phyloP scores from a whole-genome alignment of 64 coral and sea anemone species.

The Dendronephthya gigantea region DNA sequence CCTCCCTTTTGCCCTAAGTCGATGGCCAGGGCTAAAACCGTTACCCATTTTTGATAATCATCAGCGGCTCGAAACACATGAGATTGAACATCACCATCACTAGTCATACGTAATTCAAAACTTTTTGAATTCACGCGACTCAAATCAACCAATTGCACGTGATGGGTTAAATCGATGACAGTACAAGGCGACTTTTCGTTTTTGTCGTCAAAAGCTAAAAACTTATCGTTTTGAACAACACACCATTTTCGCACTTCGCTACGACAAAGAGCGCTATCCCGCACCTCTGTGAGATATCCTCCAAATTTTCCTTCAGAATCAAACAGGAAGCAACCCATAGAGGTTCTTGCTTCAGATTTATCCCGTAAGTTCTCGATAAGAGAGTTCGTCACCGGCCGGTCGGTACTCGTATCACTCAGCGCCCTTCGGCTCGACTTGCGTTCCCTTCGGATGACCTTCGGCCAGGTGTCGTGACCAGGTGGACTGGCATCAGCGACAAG shows the following conservation, averaged over 20 bases:
- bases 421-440: background rate
- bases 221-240: constrained; percentile 62
- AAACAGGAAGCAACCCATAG: background rate
- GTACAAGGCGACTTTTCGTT: constrained; percentile 43
- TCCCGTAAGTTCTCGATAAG: background rate
- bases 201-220: constrained; percentile 54
- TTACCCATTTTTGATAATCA: constrained; percentile 84
- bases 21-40: constrained; percentile 26
- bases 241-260: constrained; percentile 81
- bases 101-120: constrained; percentile 48
- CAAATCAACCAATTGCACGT: constrained; percentile 55
- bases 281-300: constrained; percentile 70
- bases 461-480: constrained; percentile 3
- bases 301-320: constrained; percentile 77
- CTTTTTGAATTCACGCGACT: constrained; percentile 54
- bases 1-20: background rate
- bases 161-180: constrained; percentile 41
- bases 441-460: constrained; percentile 11
- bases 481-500: background rate
- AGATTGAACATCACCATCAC: constrained; percentile 49
- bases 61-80: constrained; percentile 42
- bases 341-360: background rate
- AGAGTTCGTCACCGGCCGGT: background rate
- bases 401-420: background rate
- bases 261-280: constrained; percentile 48